These are phyloP conservation scores for Dendrophyllia cribrosa DNA, from an alignment of 64 coral and sea anemone species.

Conservation along the genomic window DNA sequence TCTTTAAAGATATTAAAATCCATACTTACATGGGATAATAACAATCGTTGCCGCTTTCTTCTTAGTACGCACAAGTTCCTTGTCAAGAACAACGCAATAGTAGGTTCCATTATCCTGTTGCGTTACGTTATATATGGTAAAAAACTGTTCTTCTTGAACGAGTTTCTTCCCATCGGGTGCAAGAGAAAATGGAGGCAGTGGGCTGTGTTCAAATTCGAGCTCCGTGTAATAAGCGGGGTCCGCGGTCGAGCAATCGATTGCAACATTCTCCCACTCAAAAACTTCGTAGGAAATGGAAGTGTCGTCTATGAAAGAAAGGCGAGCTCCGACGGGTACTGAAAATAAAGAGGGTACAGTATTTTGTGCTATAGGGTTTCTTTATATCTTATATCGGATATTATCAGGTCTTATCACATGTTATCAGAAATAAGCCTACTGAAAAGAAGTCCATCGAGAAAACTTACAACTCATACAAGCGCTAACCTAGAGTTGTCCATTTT, in stretches of 20 bases:
- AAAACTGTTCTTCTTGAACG: neutral
- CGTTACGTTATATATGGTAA: neutral
- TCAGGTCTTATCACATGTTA: too few species aligned
- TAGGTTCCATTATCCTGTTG: neutral
- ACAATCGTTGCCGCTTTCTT: neutral
- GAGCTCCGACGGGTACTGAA: neutral
- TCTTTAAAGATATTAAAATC: too few species aligned
- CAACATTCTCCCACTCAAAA: neutral
- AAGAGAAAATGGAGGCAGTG: neutral
- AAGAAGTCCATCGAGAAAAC: too few species aligned
- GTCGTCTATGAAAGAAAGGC: neutral
- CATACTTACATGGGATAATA: neutral
- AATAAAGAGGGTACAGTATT: neutral
- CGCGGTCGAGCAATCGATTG: neutral
- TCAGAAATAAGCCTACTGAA: too few species aligned
- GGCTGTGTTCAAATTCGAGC: neutral
- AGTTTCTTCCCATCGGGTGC: conserved; percentile 15
- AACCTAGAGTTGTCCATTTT: too few species aligned
- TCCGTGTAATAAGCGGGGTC: conserved; percentile 5
- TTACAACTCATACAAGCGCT: too few species aligned
- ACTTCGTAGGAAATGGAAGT: neutral
- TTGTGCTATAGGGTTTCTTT: too few species aligned
- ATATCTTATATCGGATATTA: too few species aligned
- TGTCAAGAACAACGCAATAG: neutral
- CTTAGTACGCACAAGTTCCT: neutral